These are phyloP conservation scores for Siphlonurus alternatus DNA, from an alignment of 2,888 invertebrate genomes.

Conservation along the genomic window DNA sequence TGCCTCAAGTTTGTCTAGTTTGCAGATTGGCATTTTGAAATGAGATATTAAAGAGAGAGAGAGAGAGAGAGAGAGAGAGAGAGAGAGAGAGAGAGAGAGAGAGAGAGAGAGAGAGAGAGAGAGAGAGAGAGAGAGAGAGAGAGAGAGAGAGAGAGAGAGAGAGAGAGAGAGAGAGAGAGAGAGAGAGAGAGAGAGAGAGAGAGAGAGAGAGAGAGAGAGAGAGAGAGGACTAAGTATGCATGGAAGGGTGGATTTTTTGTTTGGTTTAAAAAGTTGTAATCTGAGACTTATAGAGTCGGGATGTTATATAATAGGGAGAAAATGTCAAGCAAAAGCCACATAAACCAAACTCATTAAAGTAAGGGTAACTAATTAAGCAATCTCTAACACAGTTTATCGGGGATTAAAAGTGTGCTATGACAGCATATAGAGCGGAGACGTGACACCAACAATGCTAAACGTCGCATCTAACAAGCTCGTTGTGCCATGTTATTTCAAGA, in stretches of 20 bases:
- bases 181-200: slow-evolving; percentile 1
- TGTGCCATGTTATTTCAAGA: no score
- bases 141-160: neutral
- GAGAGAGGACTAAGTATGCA: neutral
- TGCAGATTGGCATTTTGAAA: neutral
- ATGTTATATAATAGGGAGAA: neutral
- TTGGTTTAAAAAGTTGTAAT: neutral
- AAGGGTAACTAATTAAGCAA: neutral
- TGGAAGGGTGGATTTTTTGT: neutral
- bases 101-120: slow-evolving; percentile 2
- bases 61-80: neutral
- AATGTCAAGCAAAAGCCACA: neutral
- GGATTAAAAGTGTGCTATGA: neutral
- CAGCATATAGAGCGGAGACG: neutral
- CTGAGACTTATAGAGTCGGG: neutral
- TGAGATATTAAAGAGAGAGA: neutral
- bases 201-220: slow-evolving; percentile 2
- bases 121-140: neutral
- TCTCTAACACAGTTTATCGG: neutral
- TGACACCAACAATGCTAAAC: neutral
- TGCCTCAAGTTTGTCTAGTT: neutral
- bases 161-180: neutral
- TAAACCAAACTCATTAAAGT: neutral
- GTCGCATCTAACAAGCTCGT: neutral
- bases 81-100: slow-evolving; percentile 1